Evolutionary conservation across 2,888 invertebrate species (phyloP).

Genomic region (Anticlea derivata): DNA sequence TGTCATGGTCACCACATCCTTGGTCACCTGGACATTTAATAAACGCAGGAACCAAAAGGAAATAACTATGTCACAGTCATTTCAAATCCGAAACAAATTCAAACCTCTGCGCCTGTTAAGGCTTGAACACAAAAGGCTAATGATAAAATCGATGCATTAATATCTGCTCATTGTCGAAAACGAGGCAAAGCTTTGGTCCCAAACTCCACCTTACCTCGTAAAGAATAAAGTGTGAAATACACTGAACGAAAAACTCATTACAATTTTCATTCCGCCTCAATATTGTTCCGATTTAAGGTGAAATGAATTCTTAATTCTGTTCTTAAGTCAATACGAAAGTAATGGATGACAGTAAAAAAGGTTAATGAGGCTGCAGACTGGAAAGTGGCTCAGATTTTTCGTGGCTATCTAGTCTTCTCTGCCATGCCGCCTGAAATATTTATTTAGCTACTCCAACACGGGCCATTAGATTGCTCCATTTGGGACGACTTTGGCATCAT

Average conservation of each 20-base stretch:
- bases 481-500: too few relatives aligned
- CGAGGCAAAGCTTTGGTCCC: neutral
- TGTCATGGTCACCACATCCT: too few relatives aligned
- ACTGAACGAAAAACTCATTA: slow-evolving; percentile 32
- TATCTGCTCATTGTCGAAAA: slow-evolving; percentile 10
- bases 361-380: slow-evolving; percentile 26
- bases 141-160: slow-evolving; percentile 32
- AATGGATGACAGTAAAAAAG: slow-evolving; percentile 24
- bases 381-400: slow-evolving; percentile 12
- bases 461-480: too few relatives aligned
- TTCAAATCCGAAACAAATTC: slow-evolving; percentile 5
- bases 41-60: too few relatives aligned
- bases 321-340: slow-evolving; percentile 36
- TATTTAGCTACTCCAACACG: too few relatives aligned
- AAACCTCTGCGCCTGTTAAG: neutral
- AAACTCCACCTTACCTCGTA: slow-evolving; percentile 3
- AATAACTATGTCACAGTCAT: slow-evolving; percentile 2
- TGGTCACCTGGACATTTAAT: too few relatives aligned
- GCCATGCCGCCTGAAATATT: too few relatives aligned
- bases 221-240: slow-evolving; percentile 12
- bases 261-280: slow-evolving; percentile 25
- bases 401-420: too few relatives aligned
- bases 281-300: slow-evolving; percentile 34
- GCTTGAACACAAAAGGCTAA: slow-evolving; percentile 12
- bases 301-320: slow-evolving; percentile 41